phyloP scores from a whole-genome alignment of 1,140 invertebrate species.

The Subanguina moxae region DNA sequence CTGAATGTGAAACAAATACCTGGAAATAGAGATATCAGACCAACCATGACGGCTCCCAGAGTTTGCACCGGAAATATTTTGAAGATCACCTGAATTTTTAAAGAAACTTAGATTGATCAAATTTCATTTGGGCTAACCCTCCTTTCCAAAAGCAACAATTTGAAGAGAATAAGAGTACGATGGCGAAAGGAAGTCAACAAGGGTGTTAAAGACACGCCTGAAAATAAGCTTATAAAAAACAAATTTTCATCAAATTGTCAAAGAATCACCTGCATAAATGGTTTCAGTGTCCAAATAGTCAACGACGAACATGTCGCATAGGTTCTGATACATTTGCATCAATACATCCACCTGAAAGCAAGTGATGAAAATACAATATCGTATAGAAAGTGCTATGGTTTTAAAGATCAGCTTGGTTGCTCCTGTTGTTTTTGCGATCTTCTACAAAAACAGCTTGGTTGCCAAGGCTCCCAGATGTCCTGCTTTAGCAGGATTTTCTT shows the following conservation, averaged over 20 bases:
- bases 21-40: slow-evolving; percentile 83
- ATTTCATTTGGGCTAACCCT: slow-evolving; percentile 63
- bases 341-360: slow-evolving; percentile 71
- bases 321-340: slow-evolving; percentile 83
- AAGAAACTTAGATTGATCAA: slow-evolving; percentile 9
- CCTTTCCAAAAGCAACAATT: slow-evolving; percentile 82
- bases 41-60: slow-evolving; percentile 78
- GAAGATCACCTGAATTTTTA: slow-evolving; percentile 68
- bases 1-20: no score
- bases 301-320: slow-evolving; percentile 70
- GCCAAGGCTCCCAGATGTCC: no score
- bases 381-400: slow-evolving; percentile 13
- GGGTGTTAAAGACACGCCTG: slow-evolving; percentile 75
- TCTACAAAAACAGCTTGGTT: no score
- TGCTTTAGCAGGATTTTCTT: no score
- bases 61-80: slow-evolving; percentile 85
- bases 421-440: no score
- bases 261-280: slow-evolving; percentile 37
- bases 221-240: slow-evolving; percentile 46
- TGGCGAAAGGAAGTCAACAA: slow-evolving; percentile 81
- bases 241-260: no score
- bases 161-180: slow-evolving; percentile 86
- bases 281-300: slow-evolving; percentile 37
- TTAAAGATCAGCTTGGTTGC: no score
- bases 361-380: slow-evolving; percentile 7